phyloP scores from a whole-genome alignment of 2,113 vertebrate genomes.

The Neolamprologus hecqui region DNA sequence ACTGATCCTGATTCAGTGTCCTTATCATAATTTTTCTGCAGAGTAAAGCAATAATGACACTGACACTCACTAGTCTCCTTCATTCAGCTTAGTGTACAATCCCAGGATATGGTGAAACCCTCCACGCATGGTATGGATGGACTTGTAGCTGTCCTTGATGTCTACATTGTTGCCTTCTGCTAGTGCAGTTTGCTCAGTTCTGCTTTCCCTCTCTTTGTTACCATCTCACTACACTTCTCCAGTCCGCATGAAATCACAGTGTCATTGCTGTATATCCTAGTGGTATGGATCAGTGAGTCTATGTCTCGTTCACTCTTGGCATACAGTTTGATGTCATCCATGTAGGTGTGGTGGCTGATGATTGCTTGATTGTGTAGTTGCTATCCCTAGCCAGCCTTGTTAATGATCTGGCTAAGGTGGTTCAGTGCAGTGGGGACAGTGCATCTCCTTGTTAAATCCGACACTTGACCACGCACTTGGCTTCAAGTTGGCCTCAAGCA shows the following conservation, averaged over 20 bases:
- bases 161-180: neutral
- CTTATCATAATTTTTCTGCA: neutral
- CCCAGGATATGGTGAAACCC: neutral
- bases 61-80: neutral
- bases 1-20: neutral
- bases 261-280: neutral
- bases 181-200: neutral
- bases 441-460: neutral
- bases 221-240: neutral
- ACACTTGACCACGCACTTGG: neutral
- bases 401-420: fast-evolving
- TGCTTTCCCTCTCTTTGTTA: neutral
- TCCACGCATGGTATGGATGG: neutral
- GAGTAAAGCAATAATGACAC: neutral
- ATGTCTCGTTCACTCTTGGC: neutral
- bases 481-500: neutral
- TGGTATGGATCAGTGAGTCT: neutral
- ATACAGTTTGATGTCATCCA: neutral
- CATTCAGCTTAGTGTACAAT: neutral
- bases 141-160: neutral
- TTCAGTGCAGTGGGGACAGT: neutral
- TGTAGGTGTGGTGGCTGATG: fast-evolving
- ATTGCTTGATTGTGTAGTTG: neutral
- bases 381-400: fast-evolving
- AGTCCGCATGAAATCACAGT: fast-evolving